phyloP scores from a whole-genome alignment of 2,888 invertebrate species.

The Drosophila pseudotalamancana region DNA sequence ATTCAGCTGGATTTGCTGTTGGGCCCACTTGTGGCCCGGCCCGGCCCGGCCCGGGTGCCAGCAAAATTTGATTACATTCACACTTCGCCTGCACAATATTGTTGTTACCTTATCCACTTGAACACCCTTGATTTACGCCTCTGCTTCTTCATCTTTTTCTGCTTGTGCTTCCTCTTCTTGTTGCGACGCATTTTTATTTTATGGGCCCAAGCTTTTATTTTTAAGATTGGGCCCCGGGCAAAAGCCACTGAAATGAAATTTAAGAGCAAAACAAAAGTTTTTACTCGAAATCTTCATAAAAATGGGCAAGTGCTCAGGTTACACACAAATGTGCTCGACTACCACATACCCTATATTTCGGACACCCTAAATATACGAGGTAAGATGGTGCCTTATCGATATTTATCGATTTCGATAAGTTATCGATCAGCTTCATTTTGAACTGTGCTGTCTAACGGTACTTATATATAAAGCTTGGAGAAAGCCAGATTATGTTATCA shows the following conservation, averaged over 20 bases:
- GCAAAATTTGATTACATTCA: conserved; percentile 48
- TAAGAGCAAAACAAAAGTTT: conserved; percentile 53
- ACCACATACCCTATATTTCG: not conserved
- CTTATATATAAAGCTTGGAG: not conserved
- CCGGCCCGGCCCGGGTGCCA: conserved; percentile 12
- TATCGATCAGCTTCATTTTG: too few species aligned
- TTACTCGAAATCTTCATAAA: conserved; percentile 39
- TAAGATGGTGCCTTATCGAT: too few species aligned
- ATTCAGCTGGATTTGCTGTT: conserved; percentile 7
- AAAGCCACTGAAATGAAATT: conserved; percentile 45
- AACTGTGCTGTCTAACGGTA: too few species aligned
- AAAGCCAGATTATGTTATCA: too few species aligned
- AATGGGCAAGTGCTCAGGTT: conserved; percentile 6
- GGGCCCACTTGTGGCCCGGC: not conserved
- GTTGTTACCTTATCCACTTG: conserved; percentile 39
- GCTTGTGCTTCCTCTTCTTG: too few species aligned
- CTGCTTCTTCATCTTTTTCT: too few species aligned
- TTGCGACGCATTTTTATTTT: conserved; percentile 18
- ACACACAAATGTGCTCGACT: not conserved
- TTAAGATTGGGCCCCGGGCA: conserved; percentile 31
- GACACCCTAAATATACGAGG: too few species aligned
- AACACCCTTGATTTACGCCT: conserved; percentile 49
- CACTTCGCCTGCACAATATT: conserved; percentile 34
- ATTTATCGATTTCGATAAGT: too few species aligned
- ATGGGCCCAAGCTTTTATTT: conserved; percentile 14